Evolutionary conservation across 2,113 vertebrate species (phyloP).

Genomic region (Atrichornis clamosus): DNA sequence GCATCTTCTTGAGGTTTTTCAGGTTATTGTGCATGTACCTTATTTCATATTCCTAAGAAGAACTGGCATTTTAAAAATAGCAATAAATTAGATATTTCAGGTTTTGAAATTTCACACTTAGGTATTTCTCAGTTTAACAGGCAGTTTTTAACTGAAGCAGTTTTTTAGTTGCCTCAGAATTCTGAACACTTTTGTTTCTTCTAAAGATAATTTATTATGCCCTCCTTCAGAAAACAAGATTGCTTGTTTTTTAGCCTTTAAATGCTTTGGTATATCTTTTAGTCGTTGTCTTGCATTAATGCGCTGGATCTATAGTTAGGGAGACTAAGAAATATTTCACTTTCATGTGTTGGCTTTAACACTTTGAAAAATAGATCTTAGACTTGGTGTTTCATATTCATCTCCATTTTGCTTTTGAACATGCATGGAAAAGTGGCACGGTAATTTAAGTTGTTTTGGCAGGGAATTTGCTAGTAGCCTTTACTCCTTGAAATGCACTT

Average conservation of each 20-base stretch:
- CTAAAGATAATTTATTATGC: slow-evolving; percentile 70
- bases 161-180: slow-evolving; percentile 61
- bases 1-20: slow-evolving; percentile 42
- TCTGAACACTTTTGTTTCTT: slow-evolving; percentile 70
- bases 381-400: slow-evolving; percentile 58
- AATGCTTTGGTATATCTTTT: slow-evolving; percentile 58
- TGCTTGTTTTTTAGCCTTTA: slow-evolving; percentile 67
- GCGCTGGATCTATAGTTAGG: slow-evolving; percentile 36
- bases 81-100: slow-evolving; percentile 35
- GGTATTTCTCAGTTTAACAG: slow-evolving; percentile 50
- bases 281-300: slow-evolving; percentile 70
- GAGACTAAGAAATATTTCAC: slow-evolving; percentile 55
- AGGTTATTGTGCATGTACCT: slow-evolving; percentile 1
- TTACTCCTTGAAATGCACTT: slow-evolving; percentile 20
- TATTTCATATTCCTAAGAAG: neutral
- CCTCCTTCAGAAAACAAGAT: slow-evolving; percentile 66
- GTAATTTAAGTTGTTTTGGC: slow-evolving; percentile 59
- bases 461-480: slow-evolving; percentile 20
- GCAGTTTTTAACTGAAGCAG: slow-evolving; percentile 59
- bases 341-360: slow-evolving; percentile 45
- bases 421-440: slow-evolving; percentile 3
- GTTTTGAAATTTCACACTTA: slow-evolving; percentile 59
- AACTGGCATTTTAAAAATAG: neutral
- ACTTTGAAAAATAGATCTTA: slow-evolving; percentile 69
- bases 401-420: slow-evolving; percentile 52